phyloP scores from a whole-genome alignment of 2,113 vertebrate genomes.

The Channa argus region DNA sequence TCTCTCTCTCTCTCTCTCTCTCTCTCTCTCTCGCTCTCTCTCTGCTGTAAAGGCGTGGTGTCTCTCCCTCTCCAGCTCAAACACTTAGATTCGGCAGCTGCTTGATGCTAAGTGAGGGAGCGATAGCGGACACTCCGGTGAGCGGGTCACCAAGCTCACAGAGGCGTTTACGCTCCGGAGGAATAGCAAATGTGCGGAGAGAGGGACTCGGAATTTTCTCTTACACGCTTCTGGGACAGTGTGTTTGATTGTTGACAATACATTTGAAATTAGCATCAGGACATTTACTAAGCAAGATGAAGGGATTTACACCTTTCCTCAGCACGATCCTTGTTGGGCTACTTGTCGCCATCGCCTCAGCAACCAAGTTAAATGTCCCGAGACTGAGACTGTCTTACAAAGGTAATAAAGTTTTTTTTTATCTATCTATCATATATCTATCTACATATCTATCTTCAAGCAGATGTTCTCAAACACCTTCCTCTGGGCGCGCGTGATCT shows the following conservation, averaged over 20 bases:
- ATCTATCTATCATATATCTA: constrained; percentile 4
- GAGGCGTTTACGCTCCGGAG: constrained; percentile 34
- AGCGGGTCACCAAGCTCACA: constrained; percentile 3
- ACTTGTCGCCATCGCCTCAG: constrained; percentile 33
- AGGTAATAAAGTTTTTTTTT: constrained; percentile 55
- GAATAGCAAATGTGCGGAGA: constrained; percentile 14
- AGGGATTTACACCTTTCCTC: constrained; percentile 54
- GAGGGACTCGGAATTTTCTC: background rate
- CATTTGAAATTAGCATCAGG: background rate
- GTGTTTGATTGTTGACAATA: background rate
- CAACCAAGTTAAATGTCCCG: constrained; percentile 69
- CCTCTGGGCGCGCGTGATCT: background rate
- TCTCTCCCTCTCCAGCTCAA: constrained; percentile 9
- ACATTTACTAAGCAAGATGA: constrained; percentile 50
- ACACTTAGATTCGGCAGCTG: constrained; percentile 51
- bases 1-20: background rate
- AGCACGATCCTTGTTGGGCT: constrained; percentile 34
- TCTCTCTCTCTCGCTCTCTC: constrained; percentile 34
- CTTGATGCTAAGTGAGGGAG: constrained; percentile 29
- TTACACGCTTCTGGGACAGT: constrained; percentile 26
- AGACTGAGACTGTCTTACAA: constrained; percentile 72
- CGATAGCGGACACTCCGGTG: constrained; percentile 18
- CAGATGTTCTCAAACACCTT: background rate
- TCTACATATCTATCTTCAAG: background rate
- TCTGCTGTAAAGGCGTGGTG: constrained; percentile 55